phyloP scores from a whole-genome alignment of 1,140 invertebrate genomes.

The Caerostris darwini region DNA sequence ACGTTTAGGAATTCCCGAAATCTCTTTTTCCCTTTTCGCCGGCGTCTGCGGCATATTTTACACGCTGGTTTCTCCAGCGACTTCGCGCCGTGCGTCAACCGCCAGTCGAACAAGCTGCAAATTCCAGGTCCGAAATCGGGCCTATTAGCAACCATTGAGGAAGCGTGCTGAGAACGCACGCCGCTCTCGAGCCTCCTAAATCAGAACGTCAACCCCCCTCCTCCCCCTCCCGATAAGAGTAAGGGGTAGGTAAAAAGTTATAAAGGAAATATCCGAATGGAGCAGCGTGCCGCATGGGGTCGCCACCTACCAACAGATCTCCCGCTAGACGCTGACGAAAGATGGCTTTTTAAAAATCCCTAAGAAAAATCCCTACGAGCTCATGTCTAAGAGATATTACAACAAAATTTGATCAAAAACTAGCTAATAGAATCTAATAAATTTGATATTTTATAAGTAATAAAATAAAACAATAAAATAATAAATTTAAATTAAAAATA shows the following conservation, averaged over 20 bases:
- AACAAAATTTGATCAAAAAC: too few species aligned
- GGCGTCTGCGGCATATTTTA: neutral
- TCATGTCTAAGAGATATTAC: too few species aligned
- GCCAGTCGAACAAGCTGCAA: conserved; percentile 1
- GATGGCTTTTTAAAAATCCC: neutral
- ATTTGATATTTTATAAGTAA: too few species aligned
- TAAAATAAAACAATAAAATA: too few species aligned
- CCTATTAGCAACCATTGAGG: conserved; percentile 32
- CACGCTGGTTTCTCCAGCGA: neutral
- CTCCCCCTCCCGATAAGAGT: neutral
- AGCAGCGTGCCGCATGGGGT: conserved; percentile 14
- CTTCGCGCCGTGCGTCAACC: neutral
- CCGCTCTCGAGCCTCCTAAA: conserved; percentile 45
- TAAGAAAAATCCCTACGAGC: neutral
- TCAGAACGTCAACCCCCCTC: neutral
- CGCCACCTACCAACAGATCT: conserved; percentile 41
- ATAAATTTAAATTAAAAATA: too few species aligned
- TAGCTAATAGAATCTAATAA: too few species aligned
- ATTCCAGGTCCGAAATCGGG: neutral
- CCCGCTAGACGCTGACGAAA: neutral
- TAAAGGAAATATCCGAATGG: conserved; percentile 1
- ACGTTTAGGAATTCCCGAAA: neutral
- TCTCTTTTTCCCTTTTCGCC: neutral
- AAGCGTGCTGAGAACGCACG: conserved; percentile 38
- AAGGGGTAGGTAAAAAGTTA: neutral